Percentiles rank a stretch among this genome's conserved stretches.
Conservation (phyloP, 2,888 invertebrate genomes). For the Aspidapion aeneum region DNA sequence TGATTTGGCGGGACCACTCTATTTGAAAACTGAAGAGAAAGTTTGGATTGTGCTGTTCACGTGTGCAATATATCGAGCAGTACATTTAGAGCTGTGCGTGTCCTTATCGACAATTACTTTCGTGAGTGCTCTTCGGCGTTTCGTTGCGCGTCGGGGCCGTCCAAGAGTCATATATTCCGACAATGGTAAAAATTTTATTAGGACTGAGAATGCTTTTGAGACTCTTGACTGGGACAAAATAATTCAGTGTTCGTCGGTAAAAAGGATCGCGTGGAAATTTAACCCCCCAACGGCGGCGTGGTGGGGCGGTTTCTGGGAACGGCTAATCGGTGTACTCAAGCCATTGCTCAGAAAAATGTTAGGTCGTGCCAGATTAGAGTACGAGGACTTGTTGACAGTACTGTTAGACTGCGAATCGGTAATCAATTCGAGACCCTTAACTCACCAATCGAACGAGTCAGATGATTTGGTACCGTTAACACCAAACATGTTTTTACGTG, state of each 20-base stretch:
- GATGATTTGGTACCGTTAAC: constrained; percentile 24
- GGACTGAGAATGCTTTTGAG: constrained; percentile 32
- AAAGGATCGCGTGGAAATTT: constrained; percentile 37
- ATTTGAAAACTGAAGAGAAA: constrained; percentile 31
- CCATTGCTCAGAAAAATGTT: constrained; percentile 37
- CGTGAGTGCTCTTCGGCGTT: constrained; percentile 36
- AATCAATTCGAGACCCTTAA: constrained; percentile 37
- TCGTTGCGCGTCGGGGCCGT: constrained; percentile 37
- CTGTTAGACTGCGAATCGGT: constrained; percentile 36
- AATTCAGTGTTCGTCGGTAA: constrained; percentile 16
- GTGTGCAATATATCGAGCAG: constrained; percentile 42
- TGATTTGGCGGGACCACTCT: constrained; percentile 42
- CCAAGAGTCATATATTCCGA: constrained; percentile 39
- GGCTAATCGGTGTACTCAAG: constrained; percentile 43
- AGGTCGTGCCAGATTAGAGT: constrained; percentile 33
- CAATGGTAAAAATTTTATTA: constrained; percentile 43
- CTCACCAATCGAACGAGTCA: constrained; percentile 22
- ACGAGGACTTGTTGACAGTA: constrained; percentile 32
- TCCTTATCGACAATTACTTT: constrained; percentile 36
- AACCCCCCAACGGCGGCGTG: constrained; percentile 44
- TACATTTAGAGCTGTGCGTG: constrained; percentile 41
- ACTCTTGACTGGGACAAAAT: constrained; percentile 33
- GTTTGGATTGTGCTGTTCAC: constrained; percentile 42
- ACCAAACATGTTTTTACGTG: constrained; percentile 34
- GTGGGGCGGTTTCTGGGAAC: constrained; percentile 48